Percentiles rank a stretch among this genome's conserved stretches.
These are phyloP conservation scores for Vanessa atalanta DNA, from an alignment of 1,140 invertebrate species.

Conservation along the genomic window DNA sequence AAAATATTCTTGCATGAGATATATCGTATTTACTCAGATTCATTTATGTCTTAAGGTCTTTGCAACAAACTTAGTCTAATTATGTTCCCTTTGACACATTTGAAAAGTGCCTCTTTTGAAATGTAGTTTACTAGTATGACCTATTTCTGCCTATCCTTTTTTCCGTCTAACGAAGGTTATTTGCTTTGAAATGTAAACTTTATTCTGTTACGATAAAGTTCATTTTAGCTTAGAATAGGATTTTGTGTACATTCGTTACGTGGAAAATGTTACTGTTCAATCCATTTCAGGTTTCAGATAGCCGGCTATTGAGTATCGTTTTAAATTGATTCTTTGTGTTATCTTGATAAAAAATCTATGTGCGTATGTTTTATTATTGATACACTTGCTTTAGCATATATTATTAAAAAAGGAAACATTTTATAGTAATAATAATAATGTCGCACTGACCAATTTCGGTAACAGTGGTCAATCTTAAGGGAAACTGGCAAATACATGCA, in stretches of 20 bases:
- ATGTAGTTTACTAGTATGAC: conserved; percentile 32
- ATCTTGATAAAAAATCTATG: not conserved
- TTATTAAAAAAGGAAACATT: too few species aligned
- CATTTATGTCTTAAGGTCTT: not conserved
- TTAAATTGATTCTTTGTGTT: conserved; percentile 18
- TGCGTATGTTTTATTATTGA: not conserved
- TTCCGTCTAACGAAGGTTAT: conserved; percentile 1
- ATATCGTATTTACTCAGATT: not conserved
- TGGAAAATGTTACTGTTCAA: conserved; percentile 25
- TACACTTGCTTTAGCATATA: too few species aligned
- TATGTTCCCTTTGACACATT: conserved; percentile 37
- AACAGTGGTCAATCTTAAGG: too few species aligned
- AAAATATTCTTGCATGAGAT: too few species aligned
- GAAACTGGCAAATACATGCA: too few species aligned
- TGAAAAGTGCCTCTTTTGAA: conserved; percentile 33
- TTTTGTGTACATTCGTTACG: conserved; percentile 15
- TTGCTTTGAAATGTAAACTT: conserved; percentile 18
- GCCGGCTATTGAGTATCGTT: conserved; percentile 23
- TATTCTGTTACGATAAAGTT: conserved; percentile 18
- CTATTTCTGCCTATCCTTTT: conserved; percentile 38
- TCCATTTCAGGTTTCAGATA: conserved; percentile 24
- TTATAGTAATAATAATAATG: too few species aligned
- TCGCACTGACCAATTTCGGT: too few species aligned
- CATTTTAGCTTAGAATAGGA: conserved; percentile 12
- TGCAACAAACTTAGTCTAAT: conserved; percentile 33